Percentiles rank a stretch among this genome's conserved stretches.
phyloP scores from a whole-genome alignment of 64 coral and sea anemone genomes.

The Exaiptasia diaphana region DNA sequence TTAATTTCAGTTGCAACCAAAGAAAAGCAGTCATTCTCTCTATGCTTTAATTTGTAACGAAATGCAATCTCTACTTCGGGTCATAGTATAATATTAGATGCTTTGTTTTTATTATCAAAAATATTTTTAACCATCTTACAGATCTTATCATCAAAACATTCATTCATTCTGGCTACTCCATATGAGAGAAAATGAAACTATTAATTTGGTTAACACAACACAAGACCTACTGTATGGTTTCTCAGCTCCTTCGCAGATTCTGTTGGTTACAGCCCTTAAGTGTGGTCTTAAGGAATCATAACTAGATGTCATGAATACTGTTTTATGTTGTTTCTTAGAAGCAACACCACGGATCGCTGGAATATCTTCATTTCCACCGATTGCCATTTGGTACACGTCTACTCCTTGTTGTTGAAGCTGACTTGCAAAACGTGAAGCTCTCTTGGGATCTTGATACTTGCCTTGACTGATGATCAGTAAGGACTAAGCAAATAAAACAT shows the following conservation, averaged over 20 bases:
- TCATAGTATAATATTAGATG: too few relatives aligned
- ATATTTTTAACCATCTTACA: too few relatives aligned
- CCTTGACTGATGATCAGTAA: constrained; percentile 16
- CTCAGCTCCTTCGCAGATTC: constrained; percentile 12
- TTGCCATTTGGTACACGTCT: background rate
- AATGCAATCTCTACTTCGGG: too few relatives aligned
- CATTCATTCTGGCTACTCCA: too few relatives aligned
- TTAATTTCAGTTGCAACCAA: too few relatives aligned
- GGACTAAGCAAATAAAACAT: background rate
- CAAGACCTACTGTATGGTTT: constrained; percentile 9
- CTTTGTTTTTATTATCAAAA: too few relatives aligned
- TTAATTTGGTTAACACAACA: too few relatives aligned
- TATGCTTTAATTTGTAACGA: too few relatives aligned
- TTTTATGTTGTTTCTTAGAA: background rate
- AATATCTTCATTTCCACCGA: background rate
- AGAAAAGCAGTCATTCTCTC: too few relatives aligned
- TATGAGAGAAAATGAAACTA: too few relatives aligned
- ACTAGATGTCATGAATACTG: constrained; percentile 4
- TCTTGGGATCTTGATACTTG: background rate
- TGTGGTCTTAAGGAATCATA: background rate
- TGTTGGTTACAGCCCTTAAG: background rate
- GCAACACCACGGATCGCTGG: background rate
- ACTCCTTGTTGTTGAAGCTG: background rate
- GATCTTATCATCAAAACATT: too few relatives aligned
- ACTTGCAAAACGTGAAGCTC: background rate